phyloP scores from a whole-genome alignment of 2,797 vertebrate species.

The Cossypha polioptera region DNA sequence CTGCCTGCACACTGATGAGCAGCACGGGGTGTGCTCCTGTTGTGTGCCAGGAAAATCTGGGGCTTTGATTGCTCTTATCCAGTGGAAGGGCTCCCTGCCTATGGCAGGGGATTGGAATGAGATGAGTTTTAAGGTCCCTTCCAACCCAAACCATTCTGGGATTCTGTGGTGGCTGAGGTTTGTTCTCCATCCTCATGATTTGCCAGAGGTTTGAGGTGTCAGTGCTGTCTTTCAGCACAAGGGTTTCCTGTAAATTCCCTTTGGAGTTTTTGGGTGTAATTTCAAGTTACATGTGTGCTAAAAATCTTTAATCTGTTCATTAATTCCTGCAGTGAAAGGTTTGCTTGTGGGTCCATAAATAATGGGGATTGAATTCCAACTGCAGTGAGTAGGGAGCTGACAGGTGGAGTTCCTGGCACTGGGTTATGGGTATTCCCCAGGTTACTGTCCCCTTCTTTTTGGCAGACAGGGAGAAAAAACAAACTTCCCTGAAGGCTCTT shows the following conservation, averaged over 20 bases:
- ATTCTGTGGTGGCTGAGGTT: neutral
- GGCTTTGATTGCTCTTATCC: accelerated
- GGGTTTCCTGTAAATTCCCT: neutral
- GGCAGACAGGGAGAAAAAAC: neutral
- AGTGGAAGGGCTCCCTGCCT: neutral
- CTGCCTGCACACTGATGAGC: neutral
- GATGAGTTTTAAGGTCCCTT: neutral
- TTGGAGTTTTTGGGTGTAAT: neutral
- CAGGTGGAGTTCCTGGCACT: neutral
- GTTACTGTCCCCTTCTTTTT: neutral
- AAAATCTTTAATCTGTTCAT: neutral
- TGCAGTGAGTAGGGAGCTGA: neutral
- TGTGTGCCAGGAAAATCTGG: neutral
- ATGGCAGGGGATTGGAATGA: neutral
- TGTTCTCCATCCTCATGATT: neutral
- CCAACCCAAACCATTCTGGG: neutral
- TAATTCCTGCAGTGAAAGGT: neutral
- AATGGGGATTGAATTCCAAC: neutral
- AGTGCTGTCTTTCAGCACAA: neutral
- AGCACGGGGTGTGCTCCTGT: accelerated
- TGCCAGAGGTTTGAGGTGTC: neutral
- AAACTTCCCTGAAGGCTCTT: neutral
- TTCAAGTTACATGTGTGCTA: accelerated
- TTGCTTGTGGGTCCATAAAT: neutral
- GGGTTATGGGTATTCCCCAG: neutral